Base-by-base conservation (phyloP, 2,113 vertebrate genomes). In the Pachycephala philippinensis region DNA sequence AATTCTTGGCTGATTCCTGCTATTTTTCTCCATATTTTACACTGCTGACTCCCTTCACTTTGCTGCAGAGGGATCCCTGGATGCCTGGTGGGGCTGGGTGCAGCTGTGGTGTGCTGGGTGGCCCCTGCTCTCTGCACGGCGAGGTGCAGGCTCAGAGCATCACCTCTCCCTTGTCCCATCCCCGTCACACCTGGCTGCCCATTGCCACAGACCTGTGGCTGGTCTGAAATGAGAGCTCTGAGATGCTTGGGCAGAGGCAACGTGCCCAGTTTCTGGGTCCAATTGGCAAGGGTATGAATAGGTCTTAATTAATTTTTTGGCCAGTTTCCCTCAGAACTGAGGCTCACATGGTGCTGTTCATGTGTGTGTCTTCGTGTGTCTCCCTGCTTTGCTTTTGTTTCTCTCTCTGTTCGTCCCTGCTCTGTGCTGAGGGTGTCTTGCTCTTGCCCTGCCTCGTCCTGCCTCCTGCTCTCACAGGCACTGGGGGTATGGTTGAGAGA, bases 121-220 rank as follows among this genome's bases (percentile, higher is more conserved):
- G 21, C 17, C 59, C 3, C 31, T 23, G 74, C 53, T 44, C 3
- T 1, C 37, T 42, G n/a, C 47, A 28, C 20, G 9, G 10, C 0
- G 11, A 45, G 79, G 52, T 5, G n/a, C 26, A 33, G 42, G 27
- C 59, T 40, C 30, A 23, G 65, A 45, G 44, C 75, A 71, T 54
- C 82, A 10, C 52, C 52, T 74, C 19, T 65, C 18, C 90, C 21
- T 3, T 2, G 4, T 6, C 6, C 27, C 78, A 24, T 19, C 54
- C 31, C 54, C 50, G 42, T 19, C 54, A 28, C 50, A 13, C 45
- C 60, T 40, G 71, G 23, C 68, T 83, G 33, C 35, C 59, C 20
- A 4, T 1, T 4, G 5, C 66, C 50, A 22, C 61, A n/a, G 17
- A 21, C 31, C 45, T 0, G 1, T 26, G 10, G 35, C 0, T 40